Percentiles rank a stretch among this genome's conserved stretches.
These are phyloP conservation scores for Nomia melanderi DNA, from an alignment of 1,140 invertebrate genomes.

Conservation along the genomic window DNA sequence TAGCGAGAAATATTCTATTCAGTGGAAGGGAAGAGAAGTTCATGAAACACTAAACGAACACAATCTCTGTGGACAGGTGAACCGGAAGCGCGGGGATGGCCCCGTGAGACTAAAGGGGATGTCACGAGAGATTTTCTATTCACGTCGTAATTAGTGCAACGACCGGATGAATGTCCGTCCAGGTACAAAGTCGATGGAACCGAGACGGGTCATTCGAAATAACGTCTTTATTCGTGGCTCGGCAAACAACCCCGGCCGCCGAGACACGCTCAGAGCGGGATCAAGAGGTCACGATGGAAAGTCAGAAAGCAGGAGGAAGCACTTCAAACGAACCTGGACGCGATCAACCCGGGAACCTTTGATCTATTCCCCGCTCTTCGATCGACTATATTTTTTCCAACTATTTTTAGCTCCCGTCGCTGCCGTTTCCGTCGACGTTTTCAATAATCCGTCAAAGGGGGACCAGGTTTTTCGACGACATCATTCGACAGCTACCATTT, in stretches of 20 bases:
- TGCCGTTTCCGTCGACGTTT: neutral
- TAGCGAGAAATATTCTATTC: neutral
- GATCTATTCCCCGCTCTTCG: constrained; percentile 41
- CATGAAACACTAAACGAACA: constrained; percentile 20
- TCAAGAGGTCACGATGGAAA: constrained; percentile 51
- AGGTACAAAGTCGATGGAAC: constrained; percentile 50
- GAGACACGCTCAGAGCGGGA: constrained; percentile 44
- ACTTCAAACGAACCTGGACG: constrained; percentile 47
- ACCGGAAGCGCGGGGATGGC: constrained; percentile 15
- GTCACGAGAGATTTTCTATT: constrained; percentile 45
- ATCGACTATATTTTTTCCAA: constrained; percentile 31
- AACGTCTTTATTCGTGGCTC: constrained; percentile 60
- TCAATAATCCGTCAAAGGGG: constrained; percentile 29
- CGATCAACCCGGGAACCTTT: constrained; percentile 46
- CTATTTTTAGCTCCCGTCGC: constrained; percentile 23
- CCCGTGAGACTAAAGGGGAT: constrained; percentile 19
- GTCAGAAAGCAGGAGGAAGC: constrained; percentile 44
- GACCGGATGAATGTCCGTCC: constrained; percentile 29
- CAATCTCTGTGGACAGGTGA: neutral
- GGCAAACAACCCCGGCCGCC: constrained; percentile 46
- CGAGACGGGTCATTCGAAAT: constrained; percentile 60
- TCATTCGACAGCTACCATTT: neutral
- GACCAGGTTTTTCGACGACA: neutral
- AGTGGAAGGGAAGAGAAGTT: neutral
- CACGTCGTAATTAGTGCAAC: constrained; percentile 59